Evolutionary conservation across 2,797 vertebrate genomes (phyloP), one percentile per base, ranked within the genome.

Genomic region (Carduelis carduelis): DNA sequence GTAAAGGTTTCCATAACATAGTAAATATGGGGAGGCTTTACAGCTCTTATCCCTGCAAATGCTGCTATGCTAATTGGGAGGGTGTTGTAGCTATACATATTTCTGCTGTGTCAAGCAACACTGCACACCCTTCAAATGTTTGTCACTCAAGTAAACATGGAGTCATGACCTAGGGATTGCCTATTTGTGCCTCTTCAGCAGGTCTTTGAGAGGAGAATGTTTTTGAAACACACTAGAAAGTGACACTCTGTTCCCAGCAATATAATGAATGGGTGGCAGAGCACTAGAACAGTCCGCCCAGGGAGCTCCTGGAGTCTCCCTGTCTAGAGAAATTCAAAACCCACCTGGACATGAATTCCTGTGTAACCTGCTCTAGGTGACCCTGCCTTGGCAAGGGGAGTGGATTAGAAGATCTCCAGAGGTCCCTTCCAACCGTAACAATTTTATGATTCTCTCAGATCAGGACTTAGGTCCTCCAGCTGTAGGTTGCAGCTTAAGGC

Each of bases 61-160:
- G 34, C 46, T 77, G 59, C 56, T 65, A 39, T 44, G 69, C 35
- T 68, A 61, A 41, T 28, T 53, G 17, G 19, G 21, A 34, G 14
- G 2, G 41, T 64, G 21, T 19, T 74, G 52, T 21, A 30, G 26
- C 9, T 53, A 14, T 27, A n/a, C 0, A 0, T 59, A 15, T 24
- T 76, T 87, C n/a, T 64, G 76, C 70, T 37, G 17, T 39, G n/a
- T 89, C 47, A 49, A 15, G 46, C 21, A 41, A 37, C 30, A 22
- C 21, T 17, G 27, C 55, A 28, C 14, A 11, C 5, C 61, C 61
- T 78, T 75, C 22, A 35, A 21, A 44, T 3, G 1, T 61, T 57
- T 59, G 26, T 50, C 2, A 3, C 49, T 56, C 55, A 64, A 91
- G 49, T 64, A 47, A 86, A 72, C 26, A 37, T 12, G 30, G 14